phyloP scores from a whole-genome alignment of 2,113 vertebrate species.

The Cacatua alba region DNA sequence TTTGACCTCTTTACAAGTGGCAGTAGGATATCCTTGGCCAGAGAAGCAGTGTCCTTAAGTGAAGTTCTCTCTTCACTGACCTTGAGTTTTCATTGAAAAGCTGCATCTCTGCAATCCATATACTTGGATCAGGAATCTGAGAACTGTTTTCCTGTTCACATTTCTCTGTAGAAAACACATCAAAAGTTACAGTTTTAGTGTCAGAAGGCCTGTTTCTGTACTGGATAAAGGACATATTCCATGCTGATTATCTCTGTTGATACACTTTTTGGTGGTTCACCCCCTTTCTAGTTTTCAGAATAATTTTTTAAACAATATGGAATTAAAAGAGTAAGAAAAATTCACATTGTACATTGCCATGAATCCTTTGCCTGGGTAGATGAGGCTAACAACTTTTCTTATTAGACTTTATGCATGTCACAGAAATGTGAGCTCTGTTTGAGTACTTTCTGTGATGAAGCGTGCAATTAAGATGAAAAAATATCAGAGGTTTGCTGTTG shows the following conservation, averaged over 20 bases:
- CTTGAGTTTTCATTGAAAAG: neutral
- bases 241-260: neutral
- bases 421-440: neutral
- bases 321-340: neutral
- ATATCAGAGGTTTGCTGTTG: neutral
- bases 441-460: neutral
- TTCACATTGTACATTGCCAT: neutral
- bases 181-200: neutral
- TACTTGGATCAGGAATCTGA: neutral
- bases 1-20: neutral
- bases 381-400: neutral
- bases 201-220: neutral
- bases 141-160: neutral
- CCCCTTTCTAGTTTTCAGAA: neutral
- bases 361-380: neutral
- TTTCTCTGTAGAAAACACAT: neutral
- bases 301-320: neutral
- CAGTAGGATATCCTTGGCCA: neutral
- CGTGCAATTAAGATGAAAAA: neutral
- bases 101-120: neutral
- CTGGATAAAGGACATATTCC: neutral
- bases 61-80: neutral
- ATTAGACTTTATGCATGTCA: neutral
- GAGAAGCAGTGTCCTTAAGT: neutral
- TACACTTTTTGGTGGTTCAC: neutral